phyloP scores from a whole-genome alignment of 1,140 invertebrate species.

The Eueides isabella region DNA sequence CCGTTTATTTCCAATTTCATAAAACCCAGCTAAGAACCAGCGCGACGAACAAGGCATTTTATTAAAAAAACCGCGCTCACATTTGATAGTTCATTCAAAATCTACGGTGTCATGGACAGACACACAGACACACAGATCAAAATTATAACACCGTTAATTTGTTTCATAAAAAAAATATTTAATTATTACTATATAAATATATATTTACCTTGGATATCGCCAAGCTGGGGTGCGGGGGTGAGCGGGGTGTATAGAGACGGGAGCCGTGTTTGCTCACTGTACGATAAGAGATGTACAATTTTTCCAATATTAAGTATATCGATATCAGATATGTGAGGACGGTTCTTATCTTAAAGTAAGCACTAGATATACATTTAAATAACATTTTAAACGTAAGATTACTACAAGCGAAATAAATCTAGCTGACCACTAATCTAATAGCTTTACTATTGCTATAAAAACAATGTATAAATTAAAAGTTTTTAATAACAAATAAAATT shows the following conservation, averaged over 20 bases:
- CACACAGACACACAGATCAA: too few species aligned
- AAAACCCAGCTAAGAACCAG: too few species aligned
- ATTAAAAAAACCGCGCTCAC: too few species aligned
- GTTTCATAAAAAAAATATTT: too few species aligned
- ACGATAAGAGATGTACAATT: slow-evolving; percentile 48
- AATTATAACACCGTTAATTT: too few species aligned
- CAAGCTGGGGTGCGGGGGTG: not conserved
- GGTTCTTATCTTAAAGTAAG: slow-evolving; percentile 44
- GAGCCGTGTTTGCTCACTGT: slow-evolving; percentile 54
- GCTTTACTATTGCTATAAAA: not conserved
- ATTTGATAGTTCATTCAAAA: too few species aligned
- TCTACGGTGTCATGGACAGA: too few species aligned
- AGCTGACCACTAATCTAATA: not conserved
- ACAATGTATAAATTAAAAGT: not conserved
- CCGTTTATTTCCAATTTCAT: too few species aligned
- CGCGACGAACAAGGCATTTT: too few species aligned
- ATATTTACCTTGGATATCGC: not conserved
- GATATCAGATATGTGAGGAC: slow-evolving; percentile 34
- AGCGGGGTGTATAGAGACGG: slow-evolving; percentile 40
- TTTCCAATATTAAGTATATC: slow-evolving; percentile 41
- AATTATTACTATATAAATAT: not conserved
- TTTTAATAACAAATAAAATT: too few species aligned
- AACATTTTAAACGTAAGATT: slow-evolving; percentile 45
- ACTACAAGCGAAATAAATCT: slow-evolving; percentile 36
- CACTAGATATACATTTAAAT: slow-evolving; percentile 48